Conservation (phyloP, 1,140 invertebrate species). For the Zophobas atratus region DNA sequence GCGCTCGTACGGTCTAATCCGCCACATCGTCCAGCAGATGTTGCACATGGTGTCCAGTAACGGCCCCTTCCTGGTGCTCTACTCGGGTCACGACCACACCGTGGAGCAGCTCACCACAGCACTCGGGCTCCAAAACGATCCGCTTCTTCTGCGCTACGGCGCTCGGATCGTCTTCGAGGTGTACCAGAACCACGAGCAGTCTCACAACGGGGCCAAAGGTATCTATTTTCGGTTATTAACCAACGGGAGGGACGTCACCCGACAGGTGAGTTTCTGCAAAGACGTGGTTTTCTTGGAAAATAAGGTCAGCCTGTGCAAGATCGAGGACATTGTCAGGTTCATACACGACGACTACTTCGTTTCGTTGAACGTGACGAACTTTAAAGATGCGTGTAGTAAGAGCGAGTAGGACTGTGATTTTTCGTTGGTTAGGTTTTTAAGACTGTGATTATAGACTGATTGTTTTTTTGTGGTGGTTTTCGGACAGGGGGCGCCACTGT, state of each 20-base stretch:
- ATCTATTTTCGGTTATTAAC: slow-evolving; percentile 88
- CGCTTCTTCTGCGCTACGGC: slow-evolving; percentile 81
- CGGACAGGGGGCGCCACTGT: too few relatives aligned
- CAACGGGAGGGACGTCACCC: slow-evolving; percentile 91
- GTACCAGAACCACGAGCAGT: slow-evolving; percentile 71
- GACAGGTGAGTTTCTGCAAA: slow-evolving; percentile 85
- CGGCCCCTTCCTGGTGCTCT: slow-evolving; percentile 86
- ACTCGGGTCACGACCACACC: slow-evolving; percentile 94
- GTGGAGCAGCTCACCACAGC: slow-evolving; percentile 86
- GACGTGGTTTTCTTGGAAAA: slow-evolving; percentile 71
- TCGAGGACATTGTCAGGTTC: slow-evolving; percentile 88
- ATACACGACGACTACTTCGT: slow-evolving; percentile 89
- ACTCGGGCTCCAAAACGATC: slow-evolving; percentile 78
- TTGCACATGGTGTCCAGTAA: slow-evolving; percentile 82
- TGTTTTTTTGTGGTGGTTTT: slow-evolving; percentile 10
- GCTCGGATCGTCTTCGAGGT: slow-evolving; percentile 90
- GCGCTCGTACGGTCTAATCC: slow-evolving; percentile 82
- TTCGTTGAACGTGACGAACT: slow-evolving; percentile 86
- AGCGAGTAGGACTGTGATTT: slow-evolving; percentile 23
- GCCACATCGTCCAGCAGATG: slow-evolving; percentile 85
- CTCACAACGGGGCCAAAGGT: slow-evolving; percentile 71
- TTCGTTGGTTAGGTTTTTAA: slow-evolving; percentile 6
- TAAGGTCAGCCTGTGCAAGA: slow-evolving; percentile 81
- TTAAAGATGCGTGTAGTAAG: slow-evolving; percentile 82
- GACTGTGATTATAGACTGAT: slow-evolving; percentile 20